phyloP scores from a whole-genome alignment of 2,113 vertebrate genomes.

The Myxocyprinus asiaticus region DNA sequence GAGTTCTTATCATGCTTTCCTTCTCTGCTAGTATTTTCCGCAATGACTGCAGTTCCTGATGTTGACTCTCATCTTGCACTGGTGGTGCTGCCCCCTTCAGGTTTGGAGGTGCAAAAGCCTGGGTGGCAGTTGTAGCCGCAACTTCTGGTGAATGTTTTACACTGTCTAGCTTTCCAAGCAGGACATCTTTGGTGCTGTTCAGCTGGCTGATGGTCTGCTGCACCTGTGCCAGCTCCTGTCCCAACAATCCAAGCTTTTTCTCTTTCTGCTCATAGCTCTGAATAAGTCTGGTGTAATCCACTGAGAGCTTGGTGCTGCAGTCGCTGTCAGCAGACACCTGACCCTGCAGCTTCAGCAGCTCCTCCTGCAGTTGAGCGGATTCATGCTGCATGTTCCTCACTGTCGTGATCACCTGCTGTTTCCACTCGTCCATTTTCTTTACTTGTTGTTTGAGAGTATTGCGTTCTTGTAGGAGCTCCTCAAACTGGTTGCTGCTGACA shows the following conservation, averaged over 20 bases:
- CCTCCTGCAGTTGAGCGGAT: conserved; percentile 93
- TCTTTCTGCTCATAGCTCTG: conserved; percentile 94
- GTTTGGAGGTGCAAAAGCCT: conserved; percentile 39
- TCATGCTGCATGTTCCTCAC: conserved; percentile 98
- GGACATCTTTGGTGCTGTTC: conserved; percentile 85
- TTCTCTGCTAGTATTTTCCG: conserved; percentile 77
- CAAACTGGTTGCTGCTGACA: conserved; percentile 95
- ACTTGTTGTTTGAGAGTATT: conserved; percentile 94
- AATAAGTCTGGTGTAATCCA: conserved; percentile 90
- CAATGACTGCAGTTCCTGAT: conserved; percentile 74
- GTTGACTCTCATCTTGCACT: conserved; percentile 58
- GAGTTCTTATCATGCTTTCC: conserved; percentile 81
- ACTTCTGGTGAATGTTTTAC: conserved; percentile 70
- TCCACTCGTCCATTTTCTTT: conserved; percentile 99
- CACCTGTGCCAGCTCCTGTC: conserved; percentile 87
- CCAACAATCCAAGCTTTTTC: conserved; percentile 82
- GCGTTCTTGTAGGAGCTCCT: conserved; percentile 91
- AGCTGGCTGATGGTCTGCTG: conserved; percentile 91
- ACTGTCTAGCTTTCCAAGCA: conserved; percentile 86
- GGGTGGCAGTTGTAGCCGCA: background rate
- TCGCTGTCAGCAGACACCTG: conserved; percentile 86
- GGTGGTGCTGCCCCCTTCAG: conserved; percentile 19
- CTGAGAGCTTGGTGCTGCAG: conserved; percentile 84
- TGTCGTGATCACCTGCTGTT: conserved; percentile 95
- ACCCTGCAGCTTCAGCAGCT: conserved; percentile 86